Percentiles rank a stretch among this genome's conserved stretches.
Conservation (phyloP, 2,797 vertebrate genomes). For the Sebastes aleutianus region DNA sequence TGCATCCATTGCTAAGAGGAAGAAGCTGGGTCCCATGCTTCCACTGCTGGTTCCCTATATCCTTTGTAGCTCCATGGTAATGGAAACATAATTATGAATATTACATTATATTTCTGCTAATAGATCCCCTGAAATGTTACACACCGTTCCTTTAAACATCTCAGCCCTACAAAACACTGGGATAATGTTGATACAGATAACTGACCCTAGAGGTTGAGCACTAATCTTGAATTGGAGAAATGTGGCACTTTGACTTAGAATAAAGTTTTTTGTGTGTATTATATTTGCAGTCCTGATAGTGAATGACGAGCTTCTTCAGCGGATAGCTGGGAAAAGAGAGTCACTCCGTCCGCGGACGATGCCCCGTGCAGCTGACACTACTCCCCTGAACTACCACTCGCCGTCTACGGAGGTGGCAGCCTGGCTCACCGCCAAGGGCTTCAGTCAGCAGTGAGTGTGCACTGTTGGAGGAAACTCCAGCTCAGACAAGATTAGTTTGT, state of each 20-base stretch:
- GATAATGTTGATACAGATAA: background rate
- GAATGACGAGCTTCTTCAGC: conserved; percentile 86
- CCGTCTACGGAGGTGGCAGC: conserved; percentile 75
- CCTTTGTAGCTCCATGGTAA: background rate
- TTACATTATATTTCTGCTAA: no score
- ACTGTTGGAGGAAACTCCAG: background rate
- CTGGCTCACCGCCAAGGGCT: conserved; percentile 87
- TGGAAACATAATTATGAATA: no score
- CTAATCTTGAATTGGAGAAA: background rate
- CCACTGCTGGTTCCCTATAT: background rate
- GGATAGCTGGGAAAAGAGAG: conserved; percentile 72
- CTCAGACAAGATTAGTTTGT: background rate
- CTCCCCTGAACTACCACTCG: conserved; percentile 77
- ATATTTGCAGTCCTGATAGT: conserved; percentile 69
- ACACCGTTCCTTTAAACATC: background rate
- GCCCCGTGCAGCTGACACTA: conserved; percentile 58
- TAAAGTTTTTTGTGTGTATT: conserved; percentile 14
- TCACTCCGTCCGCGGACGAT: conserved; percentile 54
- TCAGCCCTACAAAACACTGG: background rate
- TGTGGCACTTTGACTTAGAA: background rate
- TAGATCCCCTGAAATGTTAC: no score
- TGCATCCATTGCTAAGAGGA: background rate
- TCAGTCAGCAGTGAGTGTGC: conserved; percentile 82
- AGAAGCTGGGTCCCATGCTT: background rate
- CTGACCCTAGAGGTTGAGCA: background rate